phyloP scores from a whole-genome alignment of 2,888 invertebrate species.

The Tanytarsus gracilentus region DNA sequence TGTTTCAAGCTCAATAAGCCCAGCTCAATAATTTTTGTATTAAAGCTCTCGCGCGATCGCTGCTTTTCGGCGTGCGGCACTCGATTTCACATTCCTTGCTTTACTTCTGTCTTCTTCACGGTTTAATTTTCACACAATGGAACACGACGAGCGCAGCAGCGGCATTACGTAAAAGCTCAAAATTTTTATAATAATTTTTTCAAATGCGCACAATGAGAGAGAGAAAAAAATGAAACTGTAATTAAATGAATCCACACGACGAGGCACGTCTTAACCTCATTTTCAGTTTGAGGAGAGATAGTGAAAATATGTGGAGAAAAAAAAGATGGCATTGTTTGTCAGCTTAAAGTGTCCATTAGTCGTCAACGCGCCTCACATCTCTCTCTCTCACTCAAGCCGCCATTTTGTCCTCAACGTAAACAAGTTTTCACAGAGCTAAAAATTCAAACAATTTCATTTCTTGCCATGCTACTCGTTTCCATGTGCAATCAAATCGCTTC shows the following conservation, averaged over 20 bases:
- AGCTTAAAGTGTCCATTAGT: constrained; percentile 13
- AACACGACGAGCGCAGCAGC: background rate
- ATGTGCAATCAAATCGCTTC: background rate
- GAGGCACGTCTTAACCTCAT: constrained; percentile 11
- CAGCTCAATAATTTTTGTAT: constrained; percentile 27
- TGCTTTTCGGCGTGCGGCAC: no score
- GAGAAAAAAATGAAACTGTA: constrained; percentile 5
- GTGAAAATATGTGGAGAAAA: background rate
- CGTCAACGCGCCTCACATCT: background rate
- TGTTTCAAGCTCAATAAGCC: constrained; percentile 13
- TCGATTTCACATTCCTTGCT: constrained; percentile 24
- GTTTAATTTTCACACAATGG: background rate
- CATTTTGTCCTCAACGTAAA: constrained; percentile 6
- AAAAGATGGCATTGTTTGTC: constrained; percentile 4
- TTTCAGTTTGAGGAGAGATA: background rate
- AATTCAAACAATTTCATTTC: background rate
- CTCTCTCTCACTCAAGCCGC: background rate
- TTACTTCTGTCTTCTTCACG: constrained; percentile 10
- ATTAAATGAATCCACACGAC: background rate
- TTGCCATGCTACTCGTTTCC: no score
- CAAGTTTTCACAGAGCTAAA: background rate
- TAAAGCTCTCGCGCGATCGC: no score
- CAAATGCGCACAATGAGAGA: background rate
- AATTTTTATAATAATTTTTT: background rate
- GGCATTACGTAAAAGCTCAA: constrained; percentile 7